Evolutionary conservation across 2,113 vertebrate genomes (phyloP).

Genomic region (Sturnus vulgaris): DNA sequence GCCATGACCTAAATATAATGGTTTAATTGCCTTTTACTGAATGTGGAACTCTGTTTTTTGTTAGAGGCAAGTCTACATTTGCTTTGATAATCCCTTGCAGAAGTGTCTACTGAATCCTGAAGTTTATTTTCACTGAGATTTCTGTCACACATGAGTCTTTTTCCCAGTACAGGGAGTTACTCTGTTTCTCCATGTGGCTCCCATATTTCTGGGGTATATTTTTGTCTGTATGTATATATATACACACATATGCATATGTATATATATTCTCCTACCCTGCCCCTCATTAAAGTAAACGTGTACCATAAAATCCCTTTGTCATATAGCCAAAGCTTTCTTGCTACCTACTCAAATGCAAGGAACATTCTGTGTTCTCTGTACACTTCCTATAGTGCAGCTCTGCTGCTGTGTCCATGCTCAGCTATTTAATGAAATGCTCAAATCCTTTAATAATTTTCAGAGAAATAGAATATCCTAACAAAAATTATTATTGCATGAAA

Average conservation of each 20-base stretch:
- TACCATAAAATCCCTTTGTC: not conserved
- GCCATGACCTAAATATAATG: not conserved
- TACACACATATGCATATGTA: not conserved
- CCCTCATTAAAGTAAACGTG: not conserved
- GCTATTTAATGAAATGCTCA: not conserved
- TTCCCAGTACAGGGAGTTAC: not conserved
- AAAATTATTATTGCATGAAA: not conserved
- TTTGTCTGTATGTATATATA: not conserved
- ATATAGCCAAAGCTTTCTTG: not conserved
- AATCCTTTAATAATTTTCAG: not conserved
- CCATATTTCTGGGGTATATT: not conserved
- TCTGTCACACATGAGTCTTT: not conserved
- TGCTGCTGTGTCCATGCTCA: not conserved
- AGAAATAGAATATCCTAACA: not conserved
- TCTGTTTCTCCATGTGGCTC: not conserved
- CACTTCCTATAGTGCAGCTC: not conserved
- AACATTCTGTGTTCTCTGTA: not conserved
- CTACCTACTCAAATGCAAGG: not conserved
- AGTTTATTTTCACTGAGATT: conserved; percentile 5
- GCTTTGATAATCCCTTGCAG: not conserved
- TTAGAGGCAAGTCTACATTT: not conserved
- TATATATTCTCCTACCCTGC: not conserved
- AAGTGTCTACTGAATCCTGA: not conserved
- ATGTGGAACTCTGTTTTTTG: not conserved
- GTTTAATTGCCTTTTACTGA: not conserved